Percentiles rank a stretch among this genome's conserved stretches.
Evolutionary conservation across 2,888 invertebrate species (phyloP).

Genomic region (Hirtodrosophila confusa): DNA sequence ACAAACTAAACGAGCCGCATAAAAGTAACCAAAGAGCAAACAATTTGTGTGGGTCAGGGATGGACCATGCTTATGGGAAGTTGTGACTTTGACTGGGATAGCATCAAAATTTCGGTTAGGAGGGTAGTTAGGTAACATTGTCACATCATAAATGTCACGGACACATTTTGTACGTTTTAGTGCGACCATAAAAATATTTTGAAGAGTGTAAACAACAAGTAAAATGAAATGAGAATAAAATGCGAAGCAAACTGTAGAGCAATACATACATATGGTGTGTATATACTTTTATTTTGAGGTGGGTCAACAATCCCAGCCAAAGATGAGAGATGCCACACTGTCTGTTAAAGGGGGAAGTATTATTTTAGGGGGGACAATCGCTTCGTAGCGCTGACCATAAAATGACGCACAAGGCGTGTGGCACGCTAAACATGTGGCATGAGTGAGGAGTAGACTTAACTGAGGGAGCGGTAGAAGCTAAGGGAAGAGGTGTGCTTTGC

Average conservation of each 20-base stretch:
- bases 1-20: conserved; percentile 63
- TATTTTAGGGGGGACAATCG: conserved; percentile 5
- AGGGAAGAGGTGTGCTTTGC: conserved; percentile 15
- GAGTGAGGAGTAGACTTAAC: not conserved
- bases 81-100: conserved; percentile 40
- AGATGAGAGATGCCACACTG: conserved; percentile 29
- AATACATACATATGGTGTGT: conserved; percentile 16
- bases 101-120: not conserved
- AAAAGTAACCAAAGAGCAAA: conserved; percentile 65
- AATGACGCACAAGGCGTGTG: conserved; percentile 48
- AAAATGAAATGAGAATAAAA: conserved; percentile 41
- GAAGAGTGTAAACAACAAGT: conserved; percentile 70
- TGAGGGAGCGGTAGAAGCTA: not conserved
- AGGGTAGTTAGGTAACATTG: conserved; percentile 59
- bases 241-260: conserved; percentile 39
- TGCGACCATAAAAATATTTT: conserved; percentile 66
- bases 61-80: conserved; percentile 1
- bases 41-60: conserved; percentile 54
- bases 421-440: conserved; percentile 15
- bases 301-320: conserved; percentile 40
- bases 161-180: conserved; percentile 74
- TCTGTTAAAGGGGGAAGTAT: not conserved
- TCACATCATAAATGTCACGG: conserved; percentile 79
- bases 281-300: conserved; percentile 25
- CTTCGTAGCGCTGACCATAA: conserved; percentile 57